Evolutionary conservation across 2,888 invertebrate species (phyloP), one percentile per base, ranked within the genome.

Genomic region (Mellilla xanthometata): DNA sequence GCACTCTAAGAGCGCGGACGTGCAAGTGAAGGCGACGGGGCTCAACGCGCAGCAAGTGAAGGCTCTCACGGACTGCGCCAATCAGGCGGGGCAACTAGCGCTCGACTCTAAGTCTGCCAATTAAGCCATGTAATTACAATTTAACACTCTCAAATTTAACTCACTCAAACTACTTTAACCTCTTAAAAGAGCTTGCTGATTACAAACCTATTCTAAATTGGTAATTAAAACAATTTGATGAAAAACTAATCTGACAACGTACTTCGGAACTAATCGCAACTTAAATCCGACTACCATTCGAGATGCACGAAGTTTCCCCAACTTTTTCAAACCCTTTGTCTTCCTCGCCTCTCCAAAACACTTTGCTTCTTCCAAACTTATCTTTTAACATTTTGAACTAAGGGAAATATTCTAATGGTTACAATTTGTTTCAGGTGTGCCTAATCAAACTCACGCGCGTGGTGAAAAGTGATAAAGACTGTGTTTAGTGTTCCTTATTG

Each of bases 391-490:
- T 7, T 24, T 7, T 24, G 8, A 23, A 23, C n/a, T 8, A 2
- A 24, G 3, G 8, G 8, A 24, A n/a, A n/a, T 15, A 31, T 34
- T 10, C 34, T 57, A 46, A 44, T 22, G 11, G 40, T 34, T 28
- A 40, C 36, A 39, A 74, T 80, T 88, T 88, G 87, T 89, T 88
- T 56, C 89, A 89, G 88, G 81, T 87, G 76, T 72, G 66, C 69
- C 70, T 72, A 66, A 56, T 58, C 61, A 70, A 65, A 57, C 68
- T 28, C 69, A 74, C 75, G 72, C 64, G 73, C 76, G 79, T 76
- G 80, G 82, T 82, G 81, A 73, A 78, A 78, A 81, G 88, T 87
- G 86, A 85, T 83, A 85, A 88, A 89, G 87, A 89, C 88, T 87
- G 86, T 88, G 86, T 77, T 78, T 79, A 85, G 87, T 88, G 88